Base-by-base conservation (phyloP, 2,888 invertebrate species). In the Megastigmus dorsalis region DNA sequence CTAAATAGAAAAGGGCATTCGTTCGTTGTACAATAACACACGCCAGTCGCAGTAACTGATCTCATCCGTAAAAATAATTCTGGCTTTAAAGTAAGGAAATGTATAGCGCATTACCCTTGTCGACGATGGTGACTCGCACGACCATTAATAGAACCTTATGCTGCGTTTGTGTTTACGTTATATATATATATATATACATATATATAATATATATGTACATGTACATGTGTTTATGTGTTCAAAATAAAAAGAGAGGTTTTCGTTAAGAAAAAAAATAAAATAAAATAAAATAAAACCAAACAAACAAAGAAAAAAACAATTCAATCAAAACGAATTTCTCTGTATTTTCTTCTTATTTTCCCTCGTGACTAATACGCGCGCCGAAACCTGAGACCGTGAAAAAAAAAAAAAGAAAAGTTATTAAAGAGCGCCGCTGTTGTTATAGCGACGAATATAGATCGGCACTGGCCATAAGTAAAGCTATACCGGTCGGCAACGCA, bases 151-250 rank as follows among this genome's bases (percentile, higher is more conserved):
- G 66, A 67, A 63, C 50, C 36, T 43, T 54, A 20, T n/a, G n/a
- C 45, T 30, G n/a, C 43, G 7, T 48, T 50, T 50, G 10, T 48
- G 63, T 55, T 55, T 62, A 38, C 36, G 48, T 57, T 48, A n/a
- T 30, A 30, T 5, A 38, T 71, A 13, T 50, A 57, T 6, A 52
- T 50, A 28, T 72, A 41, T 65, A 41, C 65, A 57, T 65, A 48
- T 71, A 65, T 71, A 65, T 4, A 26, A 55, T 55, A 59, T 33
- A 55, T n/a, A n/a, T n/a, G n/a, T 30, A 30, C 3, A 38, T 71
- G 15, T 50, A 57, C 13, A 52, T 50, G 36, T 72, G 50, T 65
- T 50, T 71, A 57, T 65, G 55, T 71, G 71, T 71, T 72, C 7
- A 26, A 55, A 63, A 59, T 33, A 55, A 55, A 54, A 26, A 33